Evolutionary conservation across 2,888 invertebrate species (phyloP), one percentile per base, ranked within the genome.

Genomic region (Heteromurus nitidus): DNA sequence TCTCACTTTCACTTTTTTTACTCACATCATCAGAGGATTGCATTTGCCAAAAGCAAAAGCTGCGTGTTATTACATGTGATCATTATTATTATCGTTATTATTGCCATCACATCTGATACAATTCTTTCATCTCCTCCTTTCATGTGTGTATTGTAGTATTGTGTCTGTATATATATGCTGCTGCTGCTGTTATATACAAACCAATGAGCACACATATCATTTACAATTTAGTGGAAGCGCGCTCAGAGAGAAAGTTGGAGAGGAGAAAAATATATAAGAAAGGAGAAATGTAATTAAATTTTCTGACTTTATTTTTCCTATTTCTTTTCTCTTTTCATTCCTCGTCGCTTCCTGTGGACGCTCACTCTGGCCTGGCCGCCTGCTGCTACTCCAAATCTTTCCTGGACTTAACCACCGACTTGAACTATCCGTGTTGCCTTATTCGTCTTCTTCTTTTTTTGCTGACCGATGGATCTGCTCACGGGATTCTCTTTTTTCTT

Each of bases 211-310:
- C 53, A 58, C 36, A 72, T 60, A 72, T 72, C 70, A 72, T 72
- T 72, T 60, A 72, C 70, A 72, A 72, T 72, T 72, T 72, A 72
- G 24, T 55, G 30, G 58, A 26, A 72, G 7, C 47, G 16, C 9
- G 28, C 22, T n/a, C n/a, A 36, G 16, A n/a, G 44, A 60, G 22
- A 20, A 58, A 42, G 16, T 16, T n/a, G 11, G 11, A n/a, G n/a
- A n/a, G 13, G 22, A 18, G 18, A 53, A 72, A 60, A 62, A 28
- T n/a, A n/a, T n/a, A n/a, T 30, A 64, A 44, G 73, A 64, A 64
- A 64, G 58, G 60, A 73, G 73, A 70, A n/a, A 73, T 73, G 73
- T 73, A 73, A 73, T 73, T 73, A 73, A 73, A 73, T 73, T n/a
- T 73, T 73, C 73, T 62, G 60, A 47, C 53, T 69, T 53, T 68